Evolutionary conservation across 2,888 invertebrate species (phyloP).

Genomic region (Mechanitis messenoides): DNA sequence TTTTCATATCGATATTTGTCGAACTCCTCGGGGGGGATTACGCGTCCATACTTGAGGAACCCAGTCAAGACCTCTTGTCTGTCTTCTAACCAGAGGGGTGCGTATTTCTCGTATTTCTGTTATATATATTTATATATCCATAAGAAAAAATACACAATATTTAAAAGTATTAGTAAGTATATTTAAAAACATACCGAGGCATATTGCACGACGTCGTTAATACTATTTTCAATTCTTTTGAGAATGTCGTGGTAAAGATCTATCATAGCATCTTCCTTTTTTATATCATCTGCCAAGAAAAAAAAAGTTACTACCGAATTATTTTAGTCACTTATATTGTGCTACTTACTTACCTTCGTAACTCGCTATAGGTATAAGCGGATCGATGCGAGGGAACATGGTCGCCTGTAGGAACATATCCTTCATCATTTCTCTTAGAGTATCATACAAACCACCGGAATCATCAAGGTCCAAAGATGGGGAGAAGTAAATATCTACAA

Average conservation of each 20-base stretch:
- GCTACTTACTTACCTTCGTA: constrained; percentile 53
- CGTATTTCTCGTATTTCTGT: constrained; percentile 80
- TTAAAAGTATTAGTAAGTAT: background rate
- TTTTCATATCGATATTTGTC: constrained; percentile 71
- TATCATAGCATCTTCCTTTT: constrained; percentile 74
- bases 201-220: constrained; percentile 58
- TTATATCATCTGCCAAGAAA: constrained; percentile 72
- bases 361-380: constrained; percentile 55
- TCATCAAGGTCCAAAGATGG: constrained; percentile 84
- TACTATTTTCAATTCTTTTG: constrained; percentile 64
- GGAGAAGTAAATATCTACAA: constrained; percentile 79
- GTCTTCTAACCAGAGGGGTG: constrained; percentile 89
- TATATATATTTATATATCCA: background rate
- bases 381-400: constrained; percentile 81
- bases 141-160: background rate
- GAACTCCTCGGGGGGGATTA: constrained; percentile 83
- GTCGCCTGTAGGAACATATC: constrained; percentile 87
- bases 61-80: constrained; percentile 83
- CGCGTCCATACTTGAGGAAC: constrained; percentile 86
- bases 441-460: constrained; percentile 80
- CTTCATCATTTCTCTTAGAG: constrained; percentile 82
- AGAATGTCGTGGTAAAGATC: constrained; percentile 77
- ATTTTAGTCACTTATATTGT: background rate
- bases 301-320: constrained; percentile 1
- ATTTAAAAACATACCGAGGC: constrained; percentile 46